phyloP scores from a whole-genome alignment of 2,888 invertebrate genomes.

The Pollenia amentaria region DNA sequence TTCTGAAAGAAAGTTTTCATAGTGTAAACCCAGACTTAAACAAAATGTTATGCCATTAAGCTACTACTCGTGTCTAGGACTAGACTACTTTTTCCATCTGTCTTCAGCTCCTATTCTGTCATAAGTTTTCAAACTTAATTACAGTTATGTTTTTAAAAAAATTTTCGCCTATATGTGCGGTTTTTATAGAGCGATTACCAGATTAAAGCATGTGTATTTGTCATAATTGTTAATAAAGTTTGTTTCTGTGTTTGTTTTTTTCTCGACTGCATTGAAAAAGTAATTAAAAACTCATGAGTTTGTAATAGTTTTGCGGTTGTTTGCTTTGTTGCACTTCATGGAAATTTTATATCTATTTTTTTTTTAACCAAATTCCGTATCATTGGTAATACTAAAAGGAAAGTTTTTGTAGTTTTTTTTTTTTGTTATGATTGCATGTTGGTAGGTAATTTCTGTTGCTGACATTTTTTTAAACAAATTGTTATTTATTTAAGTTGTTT shows the following conservation, averaged over 20 bases:
- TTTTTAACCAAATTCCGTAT: not conserved
- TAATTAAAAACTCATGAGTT: conserved; percentile 63
- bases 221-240: conserved; percentile 22
- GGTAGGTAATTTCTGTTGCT: conserved; percentile 25
- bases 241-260: not conserved
- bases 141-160: not conserved
- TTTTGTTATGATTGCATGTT: conserved; percentile 50
- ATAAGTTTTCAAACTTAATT: conserved; percentile 19
- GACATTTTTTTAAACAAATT: conserved; percentile 28
- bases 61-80: too few relatives aligned
- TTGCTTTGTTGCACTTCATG: conserved; percentile 13
- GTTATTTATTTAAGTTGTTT: conserved; percentile 4
- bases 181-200: not conserved
- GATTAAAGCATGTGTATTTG: not conserved
- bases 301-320: conserved; percentile 27
- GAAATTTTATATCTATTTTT: not conserved
- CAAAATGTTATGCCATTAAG: too few relatives aligned
- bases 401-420: conserved; percentile 7
- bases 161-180: too few relatives aligned
- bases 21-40: too few relatives aligned
- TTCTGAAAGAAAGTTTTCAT: too few relatives aligned
- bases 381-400: conserved; percentile 3
- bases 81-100: too few relatives aligned
- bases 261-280: conserved; percentile 56
- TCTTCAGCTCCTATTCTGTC: too few relatives aligned